phyloP scores from a whole-genome alignment of 1,140 invertebrate species.

The Atta texana region DNA sequence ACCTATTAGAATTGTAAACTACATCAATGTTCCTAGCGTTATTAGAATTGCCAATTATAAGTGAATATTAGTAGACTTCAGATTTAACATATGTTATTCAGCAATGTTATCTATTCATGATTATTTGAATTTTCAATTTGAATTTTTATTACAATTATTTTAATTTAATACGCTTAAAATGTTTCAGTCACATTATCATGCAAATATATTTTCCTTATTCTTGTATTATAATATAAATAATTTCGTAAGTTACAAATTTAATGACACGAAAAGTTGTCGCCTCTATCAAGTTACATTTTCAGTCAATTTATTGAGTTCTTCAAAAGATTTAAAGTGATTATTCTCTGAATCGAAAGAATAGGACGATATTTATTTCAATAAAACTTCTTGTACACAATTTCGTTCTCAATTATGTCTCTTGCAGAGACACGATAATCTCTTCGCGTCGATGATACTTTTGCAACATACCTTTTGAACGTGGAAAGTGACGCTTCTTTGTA shows the following conservation, averaged over 20 bases:
- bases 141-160: conserved; percentile 13
- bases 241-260: background rate
- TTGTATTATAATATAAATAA: background rate
- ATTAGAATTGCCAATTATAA: background rate
- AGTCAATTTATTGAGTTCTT: background rate
- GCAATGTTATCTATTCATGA: background rate
- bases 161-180: background rate
- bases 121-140: background rate
- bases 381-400: background rate
- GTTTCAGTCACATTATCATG: background rate
- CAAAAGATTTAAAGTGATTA: background rate
- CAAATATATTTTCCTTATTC: background rate
- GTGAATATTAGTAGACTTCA: background rate
- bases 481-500: background rate
- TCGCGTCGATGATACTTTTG: background rate
- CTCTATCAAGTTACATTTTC: background rate
- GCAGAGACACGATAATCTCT: background rate
- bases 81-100: background rate
- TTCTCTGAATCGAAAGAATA: background rate
- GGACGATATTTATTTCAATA: background rate
- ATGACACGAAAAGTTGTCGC: background rate
- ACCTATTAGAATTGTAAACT: background rate
- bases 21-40: background rate
- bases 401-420: background rate
- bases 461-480: conserved; percentile 6